phyloP scores from a whole-genome alignment of 2,888 invertebrate species.

The Eretmocerus hayati region DNA sequence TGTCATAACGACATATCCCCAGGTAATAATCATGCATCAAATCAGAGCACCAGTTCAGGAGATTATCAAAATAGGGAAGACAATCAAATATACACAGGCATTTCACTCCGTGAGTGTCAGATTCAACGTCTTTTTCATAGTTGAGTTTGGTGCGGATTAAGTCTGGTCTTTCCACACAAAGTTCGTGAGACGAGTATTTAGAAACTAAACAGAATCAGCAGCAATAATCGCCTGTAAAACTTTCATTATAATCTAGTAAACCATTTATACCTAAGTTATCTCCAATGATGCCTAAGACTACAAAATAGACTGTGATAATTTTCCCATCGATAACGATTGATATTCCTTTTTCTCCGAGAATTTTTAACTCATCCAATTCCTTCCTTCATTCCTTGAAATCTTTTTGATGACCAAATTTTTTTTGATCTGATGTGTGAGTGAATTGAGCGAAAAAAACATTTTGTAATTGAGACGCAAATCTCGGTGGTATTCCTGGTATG shows the following conservation, averaged over 20 bases:
- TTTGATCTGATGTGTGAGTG: conserved; percentile 8
- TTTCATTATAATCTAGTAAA: neutral
- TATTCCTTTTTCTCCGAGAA: neutral
- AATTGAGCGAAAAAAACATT: conserved; percentile 15
- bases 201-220: neutral
- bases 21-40: conserved; percentile 35
- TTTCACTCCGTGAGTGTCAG: neutral
- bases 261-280: neutral
- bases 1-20: conserved; percentile 30
- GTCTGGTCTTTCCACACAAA: neutral
- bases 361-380: neutral
- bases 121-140: neutral
- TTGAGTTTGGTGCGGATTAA: neutral
- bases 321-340: neutral
- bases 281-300: neutral
- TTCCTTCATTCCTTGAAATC: too few species aligned
- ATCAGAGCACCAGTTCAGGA: conserved; percentile 32
- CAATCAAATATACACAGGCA: neutral
- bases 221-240: neutral
- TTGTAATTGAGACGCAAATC: conserved; percentile 6
- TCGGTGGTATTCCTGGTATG: conserved; percentile 13
- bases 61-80: conserved; percentile 27
- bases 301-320: neutral
- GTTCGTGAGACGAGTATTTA: neutral
- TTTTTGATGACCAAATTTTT: conserved; percentile 12